These are phyloP conservation scores for Mythimna loreyi DNA, from an alignment of 2,888 invertebrate species.

Conservation along the genomic window DNA sequence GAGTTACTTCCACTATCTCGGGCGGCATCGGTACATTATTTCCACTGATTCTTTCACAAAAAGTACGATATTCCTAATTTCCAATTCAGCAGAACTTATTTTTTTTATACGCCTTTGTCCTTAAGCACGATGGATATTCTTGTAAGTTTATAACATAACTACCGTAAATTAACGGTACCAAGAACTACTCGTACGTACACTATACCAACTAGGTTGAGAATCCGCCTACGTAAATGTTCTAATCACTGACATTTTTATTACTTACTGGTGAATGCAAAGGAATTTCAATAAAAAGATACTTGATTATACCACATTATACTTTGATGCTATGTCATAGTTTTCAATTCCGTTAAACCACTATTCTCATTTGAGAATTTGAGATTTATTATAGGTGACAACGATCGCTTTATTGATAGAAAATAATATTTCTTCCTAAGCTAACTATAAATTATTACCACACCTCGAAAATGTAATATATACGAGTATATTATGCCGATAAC, in stretches of 20 bases:
- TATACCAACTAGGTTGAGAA: slow-evolving; percentile 24
- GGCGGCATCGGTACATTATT: slow-evolving; percentile 33
- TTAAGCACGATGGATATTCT: slow-evolving; percentile 1
- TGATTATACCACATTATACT: slow-evolving; percentile 26
- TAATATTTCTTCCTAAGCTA: slow-evolving; percentile 16
- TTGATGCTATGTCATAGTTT: slow-evolving; percentile 15
- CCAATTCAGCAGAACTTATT: slow-evolving; percentile 55
- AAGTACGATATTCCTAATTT: slow-evolving; percentile 58
- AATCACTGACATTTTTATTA: slow-evolving; percentile 40
- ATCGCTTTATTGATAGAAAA: slow-evolving; percentile 23
- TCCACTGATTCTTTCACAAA: slow-evolving; percentile 30
- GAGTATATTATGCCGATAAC: slow-evolving; percentile 17
- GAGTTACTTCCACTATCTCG: slow-evolving; percentile 38
- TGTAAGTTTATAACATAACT: not conserved
- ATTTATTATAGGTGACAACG: slow-evolving; percentile 34
- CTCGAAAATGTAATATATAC: slow-evolving; percentile 10
- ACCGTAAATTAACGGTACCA: slow-evolving; percentile 29
- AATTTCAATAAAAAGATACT: slow-evolving; percentile 26
- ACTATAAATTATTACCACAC: slow-evolving; percentile 40
- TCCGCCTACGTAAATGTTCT: slow-evolving; percentile 37
- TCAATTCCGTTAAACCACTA: not conserved
- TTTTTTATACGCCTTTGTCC: slow-evolving; percentile 30
- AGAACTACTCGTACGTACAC: not conserved
- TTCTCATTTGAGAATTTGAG: slow-evolving; percentile 1
- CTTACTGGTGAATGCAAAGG: not conserved